These are phyloP conservation scores for Lamprotornis superbus DNA, from an alignment of 2,113 vertebrate species.

Conservation along the genomic window DNA sequence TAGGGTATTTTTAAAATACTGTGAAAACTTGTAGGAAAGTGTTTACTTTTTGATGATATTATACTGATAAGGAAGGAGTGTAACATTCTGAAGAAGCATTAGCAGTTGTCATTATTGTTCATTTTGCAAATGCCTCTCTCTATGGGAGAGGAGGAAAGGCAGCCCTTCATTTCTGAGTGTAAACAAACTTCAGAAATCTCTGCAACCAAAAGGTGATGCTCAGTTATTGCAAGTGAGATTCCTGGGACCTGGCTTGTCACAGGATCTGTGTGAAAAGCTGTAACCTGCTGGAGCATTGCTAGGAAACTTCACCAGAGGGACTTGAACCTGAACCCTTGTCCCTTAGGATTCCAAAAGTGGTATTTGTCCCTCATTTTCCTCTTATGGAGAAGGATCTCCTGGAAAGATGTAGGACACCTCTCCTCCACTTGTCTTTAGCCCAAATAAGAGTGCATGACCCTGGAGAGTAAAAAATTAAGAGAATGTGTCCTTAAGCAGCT, in stretches of 20 bases:
- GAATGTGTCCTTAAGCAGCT: neutral
- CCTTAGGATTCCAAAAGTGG: neutral
- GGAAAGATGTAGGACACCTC: neutral
- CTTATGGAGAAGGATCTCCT: neutral
- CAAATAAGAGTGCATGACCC: neutral
- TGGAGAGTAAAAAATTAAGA: neutral
- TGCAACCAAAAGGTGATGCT: neutral
- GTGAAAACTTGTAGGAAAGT: neutral
- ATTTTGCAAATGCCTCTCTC: neutral
- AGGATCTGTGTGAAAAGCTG: neutral
- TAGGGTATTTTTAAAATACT: neutral
- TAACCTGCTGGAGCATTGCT: neutral
- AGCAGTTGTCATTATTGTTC: neutral
- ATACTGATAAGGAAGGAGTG: neutral
- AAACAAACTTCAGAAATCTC: neutral
- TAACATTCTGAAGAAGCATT: neutral
- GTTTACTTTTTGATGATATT: neutral
- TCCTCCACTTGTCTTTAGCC: neutral
- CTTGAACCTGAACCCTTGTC: neutral
- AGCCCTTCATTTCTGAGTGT: neutral
- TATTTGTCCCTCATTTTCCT: neutral
- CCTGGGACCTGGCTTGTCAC: neutral
- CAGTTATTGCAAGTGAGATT: neutral
- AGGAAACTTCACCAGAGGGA: fast-evolving
- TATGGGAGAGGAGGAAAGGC: neutral